Evolutionary conservation across 2,797 vertebrate species (phyloP), one percentile per base, ranked within the genome.

Genomic region (Onychomys torridus): DNA sequence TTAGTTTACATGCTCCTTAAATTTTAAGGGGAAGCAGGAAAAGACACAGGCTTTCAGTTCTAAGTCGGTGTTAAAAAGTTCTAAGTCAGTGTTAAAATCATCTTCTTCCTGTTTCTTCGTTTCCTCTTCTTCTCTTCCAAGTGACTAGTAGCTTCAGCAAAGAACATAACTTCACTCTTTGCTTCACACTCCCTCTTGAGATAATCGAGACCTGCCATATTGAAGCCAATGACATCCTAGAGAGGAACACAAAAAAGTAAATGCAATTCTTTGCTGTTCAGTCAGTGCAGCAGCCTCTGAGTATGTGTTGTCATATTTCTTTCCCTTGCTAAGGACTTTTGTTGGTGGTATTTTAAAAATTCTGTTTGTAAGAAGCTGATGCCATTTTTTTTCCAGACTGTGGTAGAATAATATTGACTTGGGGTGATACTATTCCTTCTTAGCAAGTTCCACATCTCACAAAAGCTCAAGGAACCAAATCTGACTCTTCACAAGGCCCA

Each of bases 181-280:
- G 99, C 99, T 98, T 99, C 99, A 0, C 99, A 99, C 98, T 99
- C 99, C 65, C 99, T 98, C 98, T 99, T 99, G 69, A 99, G 99
- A 98, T 99, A 99, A 98, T 99, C 99, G 0, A 99, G 99, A 19
- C 99, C 99, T 0, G 99, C 99, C 97, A 99, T 99, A 98, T 99
- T 99, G 96, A 99, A 99, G 95, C 99, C 99, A 97, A 99, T 98
- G 77, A 99, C 98, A 88, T 99, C 99, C 99, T 99, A 98, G 16
- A 61, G 77, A 81, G 21, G 94, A 25, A 97, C 0, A 97, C 2
- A 73, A 96, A 73, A 55, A 37, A 88, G 19, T 9, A 57, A 57
- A 75, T 0, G 21, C 6, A 14, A 9, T 0, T 23, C 65, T 52
- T 23, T 55, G 43, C 21, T 23, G 37, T 43, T 61, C 2, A n/a